Evolutionary conservation across 2,888 invertebrate genomes (phyloP).

Genomic region (Stratiomys singularior): DNA sequence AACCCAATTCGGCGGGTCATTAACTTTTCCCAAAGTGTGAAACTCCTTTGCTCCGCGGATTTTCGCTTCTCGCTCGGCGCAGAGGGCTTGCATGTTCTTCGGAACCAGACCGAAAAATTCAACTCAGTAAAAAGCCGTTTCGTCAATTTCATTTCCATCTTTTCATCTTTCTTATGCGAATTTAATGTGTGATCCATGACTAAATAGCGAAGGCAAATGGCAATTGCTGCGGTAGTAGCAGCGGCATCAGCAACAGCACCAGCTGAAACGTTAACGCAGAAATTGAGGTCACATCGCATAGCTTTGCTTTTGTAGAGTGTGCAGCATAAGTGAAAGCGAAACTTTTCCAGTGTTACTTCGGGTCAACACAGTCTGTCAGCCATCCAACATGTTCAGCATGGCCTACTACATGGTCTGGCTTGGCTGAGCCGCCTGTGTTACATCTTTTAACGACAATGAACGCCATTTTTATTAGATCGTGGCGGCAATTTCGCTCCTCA

Average conservation of each 20-base stretch:
- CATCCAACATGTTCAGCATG: not conserved
- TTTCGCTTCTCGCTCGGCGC: too few species aligned
- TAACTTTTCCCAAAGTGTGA: too few species aligned
- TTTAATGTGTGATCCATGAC: too few species aligned
- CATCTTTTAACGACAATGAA: constrained; percentile 1
- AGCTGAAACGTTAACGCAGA: constrained; percentile 29
- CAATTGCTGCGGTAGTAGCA: not conserved
- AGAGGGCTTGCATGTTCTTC: too few species aligned
- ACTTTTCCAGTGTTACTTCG: constrained; percentile 15
- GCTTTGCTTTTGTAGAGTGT: not conserved
- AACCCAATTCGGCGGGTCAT: too few species aligned
- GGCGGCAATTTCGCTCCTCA: not conserved
- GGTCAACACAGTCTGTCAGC: not conserved
- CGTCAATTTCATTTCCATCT: too few species aligned
- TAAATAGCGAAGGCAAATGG: not conserved
- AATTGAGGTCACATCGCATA: constrained; percentile 26
- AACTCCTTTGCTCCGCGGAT: too few species aligned
- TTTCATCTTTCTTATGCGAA: not conserved
- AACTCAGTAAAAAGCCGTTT: too few species aligned
- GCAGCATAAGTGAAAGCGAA: constrained; percentile 44
- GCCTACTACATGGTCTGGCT: not conserved
- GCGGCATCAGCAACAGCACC: not conserved
- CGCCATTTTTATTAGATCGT: constrained; percentile 4
- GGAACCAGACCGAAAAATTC: too few species aligned
- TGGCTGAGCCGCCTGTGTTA: not conserved